Base-by-base conservation (phyloP, 1,140 invertebrate genomes). In the Magallana angulata region DNA sequence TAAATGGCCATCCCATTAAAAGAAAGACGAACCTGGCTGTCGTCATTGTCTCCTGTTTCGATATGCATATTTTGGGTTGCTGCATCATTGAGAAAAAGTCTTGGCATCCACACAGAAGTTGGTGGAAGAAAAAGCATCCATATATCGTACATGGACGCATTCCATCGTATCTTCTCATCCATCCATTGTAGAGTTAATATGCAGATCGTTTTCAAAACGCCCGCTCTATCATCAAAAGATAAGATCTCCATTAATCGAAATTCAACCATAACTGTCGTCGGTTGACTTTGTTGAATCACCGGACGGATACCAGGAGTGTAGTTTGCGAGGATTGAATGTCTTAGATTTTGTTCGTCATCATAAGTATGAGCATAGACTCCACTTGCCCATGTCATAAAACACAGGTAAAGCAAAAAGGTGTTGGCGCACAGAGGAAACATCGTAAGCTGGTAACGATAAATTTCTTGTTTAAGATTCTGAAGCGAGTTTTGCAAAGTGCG, bases 171-270 rank as follows among this genome's bases (percentile, higher is more conserved):
- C 16, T 57, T 12, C 56, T 85, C 84, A 58, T 85, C 84, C 18
- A 57, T 76, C 84, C 84, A 85, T 48, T 8, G 9, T 8, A 76
- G 18, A 5, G 68, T 11, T 57, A 58, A 7, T 4, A 16, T n/a
- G 8, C 24, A 18, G 1, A 30, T 30, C 8, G 68, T 12, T 76
- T 56, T 57, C 7, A 85, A 16, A 11, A 12, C 18, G n/a, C 84
- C 84, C 9, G 84, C 30, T 57, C 16, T 76, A 57, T 76, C 84
- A 48, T 85, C 84, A 85, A 48, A 85, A 8, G 68, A 76, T 9
- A 76, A 7, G 0, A 76, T 30, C 6, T 18, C 24, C 8, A 36
- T 24, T 5, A 76, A 30, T 76, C 18, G 11, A 76, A 76, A 11
- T 11, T 76, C 68, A 30, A 76, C 24, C 18, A 12, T 30, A 76